Percentiles rank a stretch among this genome's conserved stretches.
Evolutionary conservation across 2,113 vertebrate genomes (phyloP).

Genomic region (Capreolus pygargus): DNA sequence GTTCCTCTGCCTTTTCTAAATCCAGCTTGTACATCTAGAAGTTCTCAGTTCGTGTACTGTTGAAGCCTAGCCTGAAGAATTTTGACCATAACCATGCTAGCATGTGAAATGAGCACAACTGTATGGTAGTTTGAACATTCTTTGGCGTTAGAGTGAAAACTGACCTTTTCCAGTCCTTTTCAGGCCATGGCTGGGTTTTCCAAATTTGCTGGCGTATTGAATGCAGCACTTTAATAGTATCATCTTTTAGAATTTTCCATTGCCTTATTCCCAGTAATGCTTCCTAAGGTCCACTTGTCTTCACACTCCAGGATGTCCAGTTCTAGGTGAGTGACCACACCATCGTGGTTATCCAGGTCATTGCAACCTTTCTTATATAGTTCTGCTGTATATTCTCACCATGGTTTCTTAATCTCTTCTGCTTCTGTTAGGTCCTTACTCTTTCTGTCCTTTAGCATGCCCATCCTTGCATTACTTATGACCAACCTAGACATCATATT

Average conservation of each 20-base stretch:
- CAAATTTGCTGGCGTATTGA: background rate
- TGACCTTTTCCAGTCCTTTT: background rate
- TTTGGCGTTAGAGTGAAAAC: background rate
- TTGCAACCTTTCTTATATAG: background rate
- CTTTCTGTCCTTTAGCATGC: background rate
- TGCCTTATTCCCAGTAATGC: background rate
- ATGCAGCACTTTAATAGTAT: background rate
- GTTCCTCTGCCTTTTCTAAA: background rate
- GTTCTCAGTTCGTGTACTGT: background rate
- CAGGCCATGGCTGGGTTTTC: background rate
- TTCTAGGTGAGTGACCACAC: background rate
- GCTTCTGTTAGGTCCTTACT: background rate
- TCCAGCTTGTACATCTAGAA: background rate
- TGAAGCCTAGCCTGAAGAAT: background rate
- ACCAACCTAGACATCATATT: too few relatives aligned
- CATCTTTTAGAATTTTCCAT: background rate
- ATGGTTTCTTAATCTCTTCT: background rate
- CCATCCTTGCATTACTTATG: background rate
- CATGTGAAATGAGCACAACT: background rate
- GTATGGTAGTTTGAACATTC: background rate
- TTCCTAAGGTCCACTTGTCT: background rate
- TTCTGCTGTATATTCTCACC: background rate
- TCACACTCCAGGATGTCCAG: background rate
- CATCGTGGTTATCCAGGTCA: background rate
- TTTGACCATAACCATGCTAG: background rate